phyloP scores from a whole-genome alignment of 2,113 vertebrate genomes.

The Rhineura floridana region DNA sequence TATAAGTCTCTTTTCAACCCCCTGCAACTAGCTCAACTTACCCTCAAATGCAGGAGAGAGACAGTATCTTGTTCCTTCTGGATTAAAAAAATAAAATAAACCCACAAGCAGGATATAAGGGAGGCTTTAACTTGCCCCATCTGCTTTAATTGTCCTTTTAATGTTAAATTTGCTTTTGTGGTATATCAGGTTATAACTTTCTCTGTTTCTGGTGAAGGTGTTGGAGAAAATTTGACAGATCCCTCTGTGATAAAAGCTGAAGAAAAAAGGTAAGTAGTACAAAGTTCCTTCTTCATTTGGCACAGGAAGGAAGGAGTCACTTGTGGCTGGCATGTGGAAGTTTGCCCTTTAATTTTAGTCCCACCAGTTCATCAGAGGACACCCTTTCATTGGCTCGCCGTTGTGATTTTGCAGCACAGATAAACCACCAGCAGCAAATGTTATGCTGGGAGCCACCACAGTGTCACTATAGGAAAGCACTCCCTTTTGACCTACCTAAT shows the following conservation, averaged over 20 bases:
- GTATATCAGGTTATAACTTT: slow-evolving; percentile 34
- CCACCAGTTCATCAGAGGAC: too few species aligned
- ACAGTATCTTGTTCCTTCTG: accelerated
- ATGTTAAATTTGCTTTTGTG: neutral
- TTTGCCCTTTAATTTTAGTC: neutral
- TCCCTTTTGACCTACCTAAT: neutral
- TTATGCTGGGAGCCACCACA: neutral
- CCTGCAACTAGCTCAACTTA: too few species aligned
- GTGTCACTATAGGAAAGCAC: neutral
- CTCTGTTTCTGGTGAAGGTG: slow-evolving; percentile 78
- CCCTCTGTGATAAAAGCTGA: slow-evolving; percentile 98
- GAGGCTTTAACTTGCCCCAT: neutral
- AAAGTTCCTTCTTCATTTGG: neutral
- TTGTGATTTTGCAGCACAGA: neutral
- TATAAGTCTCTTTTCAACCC: too few species aligned
- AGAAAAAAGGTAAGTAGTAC: slow-evolving; percentile 88
- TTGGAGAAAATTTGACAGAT: slow-evolving; percentile 97
- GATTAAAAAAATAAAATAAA: too few species aligned
- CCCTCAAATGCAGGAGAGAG: too few species aligned
- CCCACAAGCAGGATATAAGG: too few species aligned
- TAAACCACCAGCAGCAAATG: neutral
- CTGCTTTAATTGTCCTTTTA: neutral
- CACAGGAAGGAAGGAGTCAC: too few species aligned
- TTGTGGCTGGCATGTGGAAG: neutral
- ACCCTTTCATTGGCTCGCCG: neutral